Base-by-base conservation (phyloP, 2,797 vertebrate genomes). In the Pygocentrus nattereri region DNA sequence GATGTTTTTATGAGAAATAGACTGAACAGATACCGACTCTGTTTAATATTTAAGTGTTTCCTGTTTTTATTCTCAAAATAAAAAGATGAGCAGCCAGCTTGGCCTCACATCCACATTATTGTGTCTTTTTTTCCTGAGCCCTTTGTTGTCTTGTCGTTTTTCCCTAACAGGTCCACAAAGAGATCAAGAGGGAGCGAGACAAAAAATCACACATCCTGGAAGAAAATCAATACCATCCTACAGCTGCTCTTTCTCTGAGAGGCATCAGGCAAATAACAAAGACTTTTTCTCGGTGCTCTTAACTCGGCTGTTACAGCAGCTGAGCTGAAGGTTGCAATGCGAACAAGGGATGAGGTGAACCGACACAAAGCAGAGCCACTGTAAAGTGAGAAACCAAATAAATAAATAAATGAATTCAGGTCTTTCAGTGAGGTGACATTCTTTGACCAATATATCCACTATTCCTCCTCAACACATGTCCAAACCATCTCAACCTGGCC, bases 211-310 rank as follows among this genome's bases (percentile, higher is more conserved):
- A 54, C 18, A 21, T 54, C 30, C 50, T 31, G 25, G 6, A 50
- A 52, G 23, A 72, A 72, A 52, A 52, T 72, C 71, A 74, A 74
- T 74, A 56, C 52, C 10, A 25, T 23, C 71, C 52, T 38, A 50
- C 30, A 10, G 23, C 38, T 27, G 15, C 31, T n/a, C 38, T 15
- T 16, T 71, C 23, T 71, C 47, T 71, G 0, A 30, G 49, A 71
- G 69, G 52, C 47, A 71, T 52, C 47, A 30, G 11, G 50, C 50
- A 56, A 38, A 56, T 71, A 71, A 69, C 41, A 69, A 69, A 69
- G 67, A 18, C 41, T 23, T 69, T 69, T 16, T 49, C 15, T 67
- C 23, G 5, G n/a, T 15, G 70, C 50, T 56, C 27, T 56, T 54
- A 31, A 72, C 49, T 34, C 27, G 4, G 70, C 50, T 72, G 11